Evolutionary conservation across 2,888 invertebrate species (phyloP), one percentile per base, ranked within the genome.

Genomic region (Epistrophe grossulariae): DNA sequence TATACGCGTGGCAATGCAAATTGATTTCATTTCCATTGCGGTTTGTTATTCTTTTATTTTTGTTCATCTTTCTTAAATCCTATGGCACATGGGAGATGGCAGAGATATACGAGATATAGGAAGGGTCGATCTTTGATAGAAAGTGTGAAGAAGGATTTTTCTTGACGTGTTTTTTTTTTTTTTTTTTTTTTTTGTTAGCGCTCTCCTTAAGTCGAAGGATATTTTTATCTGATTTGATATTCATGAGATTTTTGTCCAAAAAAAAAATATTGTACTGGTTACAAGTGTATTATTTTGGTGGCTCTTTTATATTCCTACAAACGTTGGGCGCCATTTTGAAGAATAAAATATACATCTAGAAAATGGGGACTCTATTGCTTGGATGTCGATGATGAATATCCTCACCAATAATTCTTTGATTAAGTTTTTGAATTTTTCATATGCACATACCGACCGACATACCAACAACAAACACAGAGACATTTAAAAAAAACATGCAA

Each of bases 351-450:
- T 45, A 43, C 38, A 45, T 43, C n/a, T 19, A 40, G 19, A 17
- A 43, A 35, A 35, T n/a, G 31, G 50, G 40, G 19, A 11, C 17
- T 35, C n/a, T 35, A 15, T 19, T 60, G 35, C 60, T n/a, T 45
- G 40, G 28, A 70, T 70, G 55, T 28, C 70, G 80, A 78, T 78
- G 85, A 85, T 78, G 81, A 79, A 81, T 85, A 74, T 64, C 64
- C 71, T 78, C 15, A 71, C 74, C 85, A 85, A 85, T 85, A 85
- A 85, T 85, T 79, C 81, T 81, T 79, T 84, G 84, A 84, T 84
- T 79, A 79, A 76, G 84, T 84, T 79, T 84, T 78, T 71, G 81
- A 81, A 85, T 81, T 74, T 81, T 85, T 85, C 70, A 80, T 64
- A 59, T 10, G 10, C 38, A 38, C 8, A 66, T 5, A 2, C 31